Base-by-base conservation (phyloP, 2,888 invertebrate genomes). In the Lottia gigantea region DNA sequence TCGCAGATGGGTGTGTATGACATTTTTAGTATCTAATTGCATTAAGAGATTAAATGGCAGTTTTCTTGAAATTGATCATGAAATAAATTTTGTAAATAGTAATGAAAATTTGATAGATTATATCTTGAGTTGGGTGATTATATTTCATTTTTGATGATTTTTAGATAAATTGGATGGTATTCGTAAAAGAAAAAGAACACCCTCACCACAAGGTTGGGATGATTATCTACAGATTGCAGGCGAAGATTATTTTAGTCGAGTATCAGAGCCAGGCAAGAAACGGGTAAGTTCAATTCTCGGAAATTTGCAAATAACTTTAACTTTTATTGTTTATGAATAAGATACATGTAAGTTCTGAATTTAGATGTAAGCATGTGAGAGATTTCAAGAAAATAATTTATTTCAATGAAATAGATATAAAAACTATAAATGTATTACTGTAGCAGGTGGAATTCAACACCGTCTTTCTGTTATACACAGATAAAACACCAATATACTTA, bases 101-200 rank as follows among this genome's bases (percentile, higher is more conserved):
- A 40, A 40, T 40, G 40, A 40, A 40, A 40, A 8, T 40, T 40
- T 40, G 6, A 40, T 40, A 40, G 40, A 40, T 40, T 40, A 40
- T 40, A 40, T 40, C 40, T 40, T 40, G 11, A 40, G 40, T 40
- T 3, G 40, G 7, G 40, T 40, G 40, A 40, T 40, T 40, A 40
- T 40, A 11, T 40, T 40, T 40, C 11, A 40, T 6, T 40, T 40
- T 61, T 61, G 0, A 76, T 78, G 73, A 67, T 92, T 76, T 91
- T 31, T 91, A 97, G 97, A 96, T 84, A 94, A 95, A 75, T 92
- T 98, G 89, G 98, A 97, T 91, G 97, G 97, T 75, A 93, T 95
- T 80, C 78, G 82, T 46, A 84, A 83, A 74, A 77, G 78, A 65
- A 93, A 93, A 67, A 92, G 93, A 74, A 91, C 93, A 74, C 91